Evolutionary conservation across 2,113 vertebrate species (phyloP).

Genomic region (Plectropomus leopardus): DNA sequence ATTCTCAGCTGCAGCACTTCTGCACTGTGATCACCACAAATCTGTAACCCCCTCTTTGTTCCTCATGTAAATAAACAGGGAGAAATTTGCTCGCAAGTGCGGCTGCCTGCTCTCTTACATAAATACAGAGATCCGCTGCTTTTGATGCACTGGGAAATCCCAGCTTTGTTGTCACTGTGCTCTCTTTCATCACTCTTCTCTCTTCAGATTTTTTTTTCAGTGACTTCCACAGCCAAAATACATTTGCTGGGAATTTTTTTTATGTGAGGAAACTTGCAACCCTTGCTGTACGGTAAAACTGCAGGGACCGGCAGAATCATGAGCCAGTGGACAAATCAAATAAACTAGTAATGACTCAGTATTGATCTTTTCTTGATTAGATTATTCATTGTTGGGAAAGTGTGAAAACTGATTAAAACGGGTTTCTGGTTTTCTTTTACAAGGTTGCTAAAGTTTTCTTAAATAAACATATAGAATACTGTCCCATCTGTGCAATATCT

Average conservation of each 20-base stretch:
- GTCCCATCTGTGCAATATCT: background rate
- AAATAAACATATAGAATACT: background rate
- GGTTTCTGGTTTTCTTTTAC: background rate
- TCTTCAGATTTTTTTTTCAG: slow-evolving; percentile 6
- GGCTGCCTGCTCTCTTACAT: slow-evolving; percentile 10
- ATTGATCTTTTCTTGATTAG: slow-evolving; percentile 42
- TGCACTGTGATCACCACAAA: slow-evolving; percentile 61
- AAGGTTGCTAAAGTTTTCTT: background rate
- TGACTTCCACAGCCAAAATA: slow-evolving; percentile 24
- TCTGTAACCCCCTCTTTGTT: slow-evolving; percentile 56
- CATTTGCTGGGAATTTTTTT: slow-evolving; percentile 15
- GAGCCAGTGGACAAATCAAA: slow-evolving; percentile 36
- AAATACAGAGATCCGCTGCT: slow-evolving; percentile 27
- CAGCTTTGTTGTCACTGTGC: slow-evolving; percentile 32
- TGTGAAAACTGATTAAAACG: slow-evolving; percentile 22
- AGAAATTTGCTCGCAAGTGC: slow-evolving; percentile 1
- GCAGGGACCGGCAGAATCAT: slow-evolving; percentile 13
- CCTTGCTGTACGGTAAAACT: slow-evolving; percentile 29
- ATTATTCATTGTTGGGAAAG: slow-evolving; percentile 35
- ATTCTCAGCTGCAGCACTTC: slow-evolving; percentile 45
- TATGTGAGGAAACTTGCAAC: slow-evolving; percentile 15
- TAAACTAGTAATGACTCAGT: slow-evolving; percentile 25
- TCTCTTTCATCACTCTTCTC: slow-evolving; percentile 30
- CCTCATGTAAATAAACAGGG: slow-evolving; percentile 57
- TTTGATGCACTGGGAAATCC: slow-evolving; percentile 36